Conservation (phyloP, 2,113 vertebrate species). For the Macrotus californicus region DNA sequence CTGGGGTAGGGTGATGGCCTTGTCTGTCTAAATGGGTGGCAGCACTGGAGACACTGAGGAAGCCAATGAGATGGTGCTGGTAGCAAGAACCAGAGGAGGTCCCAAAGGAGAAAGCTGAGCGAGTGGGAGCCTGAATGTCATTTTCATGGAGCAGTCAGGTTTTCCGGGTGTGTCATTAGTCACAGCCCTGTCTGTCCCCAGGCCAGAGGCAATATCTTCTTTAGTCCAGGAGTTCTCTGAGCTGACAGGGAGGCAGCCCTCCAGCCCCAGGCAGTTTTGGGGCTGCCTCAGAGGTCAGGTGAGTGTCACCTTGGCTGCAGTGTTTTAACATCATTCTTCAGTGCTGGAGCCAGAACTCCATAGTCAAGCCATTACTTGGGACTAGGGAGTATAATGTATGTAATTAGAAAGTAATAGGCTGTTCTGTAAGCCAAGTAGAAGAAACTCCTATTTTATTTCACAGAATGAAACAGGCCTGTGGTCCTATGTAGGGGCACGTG, state of each 20-base stretch:
- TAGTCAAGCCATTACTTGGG: not conserved
- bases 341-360: not conserved
- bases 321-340: not conserved
- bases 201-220: not conserved
- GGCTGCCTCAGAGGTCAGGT: not conserved
- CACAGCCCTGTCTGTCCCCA: not conserved
- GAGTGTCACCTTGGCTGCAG: not conserved
- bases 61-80: not conserved
- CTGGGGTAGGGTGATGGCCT: not conserved
- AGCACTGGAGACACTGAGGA: not conserved
- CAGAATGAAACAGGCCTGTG: not conserved
- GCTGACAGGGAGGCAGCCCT: not conserved
- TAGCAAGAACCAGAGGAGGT: not conserved
- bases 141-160: not conserved
- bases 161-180: not conserved
- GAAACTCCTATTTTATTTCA: not conserved
- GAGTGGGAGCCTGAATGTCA: not conserved
- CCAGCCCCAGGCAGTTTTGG: not conserved
- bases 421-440: not conserved
- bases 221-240: no score
- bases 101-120: not conserved
- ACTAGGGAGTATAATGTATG: not conserved
- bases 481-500: fast-evolving
- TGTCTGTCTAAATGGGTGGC: not conserved
- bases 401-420: not conserved